Conservation (phyloP, 2,888 invertebrate genomes). For the Drosophila infuscata region DNA sequence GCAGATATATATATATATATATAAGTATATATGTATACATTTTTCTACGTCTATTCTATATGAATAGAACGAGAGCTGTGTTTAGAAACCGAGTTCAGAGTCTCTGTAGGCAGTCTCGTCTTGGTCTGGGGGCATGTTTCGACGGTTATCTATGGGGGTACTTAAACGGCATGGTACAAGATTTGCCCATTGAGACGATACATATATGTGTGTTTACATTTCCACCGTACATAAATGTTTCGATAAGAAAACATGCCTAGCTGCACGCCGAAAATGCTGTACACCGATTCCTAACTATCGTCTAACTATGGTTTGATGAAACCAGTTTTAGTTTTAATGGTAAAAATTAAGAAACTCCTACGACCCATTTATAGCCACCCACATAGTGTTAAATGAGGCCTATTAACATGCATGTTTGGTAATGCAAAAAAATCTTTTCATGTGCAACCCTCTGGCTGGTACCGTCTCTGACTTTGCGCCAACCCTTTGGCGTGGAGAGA, state of each 20-base stretch:
- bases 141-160: slow-evolving; percentile 60
- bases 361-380: not conserved
- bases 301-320: not conserved
- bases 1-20: slow-evolving; percentile 19
- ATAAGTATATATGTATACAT: slow-evolving; percentile 27
- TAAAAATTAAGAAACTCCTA: not conserved
- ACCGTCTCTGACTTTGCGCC: slow-evolving; percentile 23
- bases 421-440: slow-evolving; percentile 56
- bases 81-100: slow-evolving; percentile 24
- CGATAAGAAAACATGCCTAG: slow-evolving; percentile 62
- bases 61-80: not conserved
- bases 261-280: slow-evolving; percentile 30
- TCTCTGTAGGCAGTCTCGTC: slow-evolving; percentile 21
- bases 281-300: slow-evolving; percentile 7
- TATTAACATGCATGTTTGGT: slow-evolving; percentile 63
- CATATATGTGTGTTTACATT: slow-evolving; percentile 55
- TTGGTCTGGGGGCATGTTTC: slow-evolving; percentile 53
- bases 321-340: not conserved
- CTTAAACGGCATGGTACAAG: slow-evolving; percentile 63
- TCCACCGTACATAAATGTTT: slow-evolving; percentile 59
- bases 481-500: slow-evolving; percentile 48
- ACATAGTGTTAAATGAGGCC: slow-evolving; percentile 69
- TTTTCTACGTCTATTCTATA: slow-evolving; percentile 27
- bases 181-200: slow-evolving; percentile 76
- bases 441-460: slow-evolving; percentile 45